Base-by-base conservation (phyloP, 92 coral and sea anemone genomes). In the Virgularia gustaviana region DNA sequence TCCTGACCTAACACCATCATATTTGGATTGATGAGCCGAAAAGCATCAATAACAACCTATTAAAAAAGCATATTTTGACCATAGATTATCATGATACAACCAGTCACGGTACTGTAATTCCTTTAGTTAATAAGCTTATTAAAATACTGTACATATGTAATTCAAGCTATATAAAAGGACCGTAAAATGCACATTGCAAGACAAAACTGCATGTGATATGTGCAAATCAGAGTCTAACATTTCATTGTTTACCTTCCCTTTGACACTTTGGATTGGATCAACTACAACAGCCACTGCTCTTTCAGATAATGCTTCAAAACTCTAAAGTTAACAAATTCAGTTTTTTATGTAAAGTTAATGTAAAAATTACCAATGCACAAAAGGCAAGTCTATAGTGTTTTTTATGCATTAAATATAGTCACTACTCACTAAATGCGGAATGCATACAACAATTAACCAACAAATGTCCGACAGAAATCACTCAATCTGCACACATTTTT, bases 1-100 rank as follows among this genome's bases (percentile, higher is more conserved):
- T 94, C 99, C 73, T 94, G 99, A 0, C 99, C 99, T 10, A 94
- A 74, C 1, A 94, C 99, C 99, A 94, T 94, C 99, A 94, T 94
- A 70, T 94, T 94, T 2, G 99, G 99, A 55, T 94, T 94, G 61
- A 94, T 94, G 24, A 94, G 85, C 71, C 99, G 86, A 75, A 94
- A 94, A 5, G 99, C 99, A 81, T 94, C 99, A 75, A 94, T 94
- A 0, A 94, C 99, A 19, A 94, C 99, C 97, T 91, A 39, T 5
- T 59, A 75, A 12, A 18, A 43, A 45, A 27, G 45, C 18, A 22
- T 44, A 29, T 4, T n/a, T 25, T 49, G 7, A 24, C 27, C 11
- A 20, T 49, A 11, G 9, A 49, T 20, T 0, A 20, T 6, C 4
- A 49, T n/a, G n/a, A n/a, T n/a, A n/a, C n/a, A n/a, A n/a, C n/a